Conservation (phyloP, 1,140 invertebrate genomes). For the Centruroides sculpturatus region DNA sequence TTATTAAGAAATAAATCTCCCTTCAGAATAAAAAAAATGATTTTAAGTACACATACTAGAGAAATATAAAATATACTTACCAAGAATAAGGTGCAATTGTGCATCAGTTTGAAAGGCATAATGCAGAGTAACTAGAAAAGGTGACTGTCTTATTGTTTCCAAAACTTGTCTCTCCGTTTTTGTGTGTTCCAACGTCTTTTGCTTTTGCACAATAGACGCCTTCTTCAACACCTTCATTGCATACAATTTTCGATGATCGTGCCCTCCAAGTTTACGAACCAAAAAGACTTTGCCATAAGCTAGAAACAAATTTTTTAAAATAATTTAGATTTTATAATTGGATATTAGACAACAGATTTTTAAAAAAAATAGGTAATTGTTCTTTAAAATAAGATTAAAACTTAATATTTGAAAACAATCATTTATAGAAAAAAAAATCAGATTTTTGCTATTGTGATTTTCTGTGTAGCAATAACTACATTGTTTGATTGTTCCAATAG, state of each 20-base stretch:
- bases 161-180: constrained; percentile 77
- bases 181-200: constrained; percentile 86
- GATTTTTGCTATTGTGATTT: too few species aligned
- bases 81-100: constrained; percentile 80
- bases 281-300: constrained; percentile 90
- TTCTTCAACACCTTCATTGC: constrained; percentile 92
- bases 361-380: too few species aligned
- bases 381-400: too few species aligned
- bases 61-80: constrained; percentile 36
- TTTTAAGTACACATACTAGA: too few species aligned
- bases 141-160: constrained; percentile 71
- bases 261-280: constrained; percentile 57
- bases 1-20: too few species aligned
- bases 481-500: too few species aligned
- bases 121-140: constrained; percentile 80
- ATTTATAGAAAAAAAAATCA: too few species aligned
- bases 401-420: too few species aligned
- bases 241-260: constrained; percentile 67
- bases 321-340: too few species aligned
- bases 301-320: constrained; percentile 33
- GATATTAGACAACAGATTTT: too few species aligned
- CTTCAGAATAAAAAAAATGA: too few species aligned
- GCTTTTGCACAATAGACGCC: constrained; percentile 74
- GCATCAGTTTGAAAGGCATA: constrained; percentile 89
- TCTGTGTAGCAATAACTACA: too few species aligned